These are phyloP conservation scores for Mesodorylaimus sp. DNA, from an alignment of 2,888 invertebrate genomes.

Conservation along the genomic window DNA sequence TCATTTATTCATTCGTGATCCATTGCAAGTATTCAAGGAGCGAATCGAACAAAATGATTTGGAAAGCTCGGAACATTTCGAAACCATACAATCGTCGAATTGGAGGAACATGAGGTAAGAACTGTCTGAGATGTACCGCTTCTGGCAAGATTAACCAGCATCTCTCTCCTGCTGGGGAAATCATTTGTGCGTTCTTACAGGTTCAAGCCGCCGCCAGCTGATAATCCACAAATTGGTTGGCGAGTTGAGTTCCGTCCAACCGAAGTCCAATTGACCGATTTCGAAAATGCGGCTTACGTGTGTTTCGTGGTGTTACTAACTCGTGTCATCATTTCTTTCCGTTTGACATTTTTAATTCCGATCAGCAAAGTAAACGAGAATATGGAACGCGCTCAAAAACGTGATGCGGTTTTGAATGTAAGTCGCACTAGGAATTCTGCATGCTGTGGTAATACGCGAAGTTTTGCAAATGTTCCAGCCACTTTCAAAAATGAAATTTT, in stretches of 20 bases:
- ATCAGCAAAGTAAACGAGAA: slow-evolving; percentile 95
- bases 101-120: slow-evolving; percentile 32
- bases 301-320: slow-evolving; percentile 93
- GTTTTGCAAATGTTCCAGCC: too few relatives aligned
- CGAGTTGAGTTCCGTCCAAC: slow-evolving; percentile 97
- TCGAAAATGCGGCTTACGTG: slow-evolving; percentile 96
- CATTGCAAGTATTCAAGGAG: slow-evolving; percentile 64
- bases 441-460: too few relatives aligned
- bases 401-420: slow-evolving; percentile 60
- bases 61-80: slow-evolving; percentile 92
- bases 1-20: slow-evolving; percentile 91
- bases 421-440: too few relatives aligned
- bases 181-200: too few relatives aligned
- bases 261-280: slow-evolving; percentile 92
- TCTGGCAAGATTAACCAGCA: too few relatives aligned
- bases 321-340: slow-evolving; percentile 74
- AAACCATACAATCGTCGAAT: slow-evolving; percentile 39
- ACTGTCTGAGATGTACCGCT: too few relatives aligned
- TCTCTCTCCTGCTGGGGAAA: too few relatives aligned
- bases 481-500: too few relatives aligned
- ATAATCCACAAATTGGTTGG: slow-evolving; percentile 73
- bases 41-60: slow-evolving; percentile 78
- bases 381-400: slow-evolving; percentile 79
- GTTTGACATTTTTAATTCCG: slow-evolving; percentile 84
- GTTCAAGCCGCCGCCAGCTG: slow-evolving; percentile 89